Percentiles rank a stretch among this genome's conserved stretches.
These are phyloP conservation scores for Euthynnus affinis DNA, from an alignment of 2,797 vertebrate genomes.

Conservation along the genomic window DNA sequence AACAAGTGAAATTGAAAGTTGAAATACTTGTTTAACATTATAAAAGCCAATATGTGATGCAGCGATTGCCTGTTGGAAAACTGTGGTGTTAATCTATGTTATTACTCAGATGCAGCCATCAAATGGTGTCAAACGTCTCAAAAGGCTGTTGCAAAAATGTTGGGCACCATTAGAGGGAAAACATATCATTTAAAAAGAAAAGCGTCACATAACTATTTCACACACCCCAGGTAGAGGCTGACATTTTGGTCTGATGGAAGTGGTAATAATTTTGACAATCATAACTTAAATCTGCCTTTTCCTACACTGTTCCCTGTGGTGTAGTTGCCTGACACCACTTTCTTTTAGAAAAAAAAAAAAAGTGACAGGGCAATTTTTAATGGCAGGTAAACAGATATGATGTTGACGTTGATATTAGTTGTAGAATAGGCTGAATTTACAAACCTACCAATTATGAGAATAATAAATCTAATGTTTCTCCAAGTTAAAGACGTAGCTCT, in stretches of 20 bases:
- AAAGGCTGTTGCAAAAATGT: not conserved
- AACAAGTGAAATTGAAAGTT: not conserved
- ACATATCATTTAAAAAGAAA: slow-evolving; percentile 22
- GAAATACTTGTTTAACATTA: not conserved
- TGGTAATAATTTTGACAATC: slow-evolving; percentile 18
- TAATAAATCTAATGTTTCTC: not conserved
- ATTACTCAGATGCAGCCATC: not conserved
- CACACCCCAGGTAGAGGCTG: slow-evolving; percentile 20
- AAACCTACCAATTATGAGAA: not conserved
- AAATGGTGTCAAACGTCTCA: not conserved
- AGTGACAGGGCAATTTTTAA: slow-evolving; percentile 1
- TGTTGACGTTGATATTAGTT: not conserved
- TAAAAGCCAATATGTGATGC: not conserved
- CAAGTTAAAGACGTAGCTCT: not conserved
- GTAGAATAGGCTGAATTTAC: not conserved
- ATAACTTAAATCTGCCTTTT: slow-evolving; percentile 24
- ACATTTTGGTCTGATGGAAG: slow-evolving; percentile 32
- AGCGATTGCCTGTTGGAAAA: not conserved
- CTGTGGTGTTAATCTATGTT: not conserved
- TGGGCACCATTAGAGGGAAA: slow-evolving; percentile 15
- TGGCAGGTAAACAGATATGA: not conserved
- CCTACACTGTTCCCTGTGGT: not conserved
- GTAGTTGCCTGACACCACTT: not conserved
- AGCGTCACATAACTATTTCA: slow-evolving; percentile 19
- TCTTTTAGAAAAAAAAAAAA: not conserved